A percentile compares a stretch with the other conserved stretches of the same genome.
These are phyloP conservation scores for Panzeria rudis DNA, from an alignment of 2,888 invertebrate species.

Conservation along the genomic window DNA sequence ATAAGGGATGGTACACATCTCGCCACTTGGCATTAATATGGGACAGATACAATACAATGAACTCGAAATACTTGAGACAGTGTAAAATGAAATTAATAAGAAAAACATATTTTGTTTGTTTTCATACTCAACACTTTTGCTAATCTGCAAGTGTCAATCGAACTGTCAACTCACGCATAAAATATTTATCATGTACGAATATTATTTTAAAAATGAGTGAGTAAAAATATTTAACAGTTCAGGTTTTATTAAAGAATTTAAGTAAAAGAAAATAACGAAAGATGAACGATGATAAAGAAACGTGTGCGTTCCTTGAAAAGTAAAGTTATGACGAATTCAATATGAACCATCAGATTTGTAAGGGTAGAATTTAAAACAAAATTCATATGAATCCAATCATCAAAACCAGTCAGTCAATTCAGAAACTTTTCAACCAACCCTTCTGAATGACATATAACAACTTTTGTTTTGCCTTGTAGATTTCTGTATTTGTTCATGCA, in stretches of 20 bases:
- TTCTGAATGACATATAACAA: slow-evolving; percentile 59
- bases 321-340: slow-evolving; percentile 23
- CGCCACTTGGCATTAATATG: slow-evolving; percentile 1
- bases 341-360: slow-evolving; percentile 41
- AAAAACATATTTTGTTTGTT: slow-evolving; percentile 75
- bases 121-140: slow-evolving; percentile 78
- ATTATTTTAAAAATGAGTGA: slow-evolving; percentile 8
- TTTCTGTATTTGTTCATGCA: not conserved
- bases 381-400: slow-evolving; percentile 71
- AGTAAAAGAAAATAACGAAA: slow-evolving; percentile 7
- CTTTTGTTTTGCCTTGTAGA: slow-evolving; percentile 28
- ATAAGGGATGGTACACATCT: slow-evolving; percentile 56
- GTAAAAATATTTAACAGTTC: slow-evolving; percentile 21
- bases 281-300: slow-evolving; percentile 33
- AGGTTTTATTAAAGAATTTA: slow-evolving; percentile 17
- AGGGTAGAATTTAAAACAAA: slow-evolving; percentile 49
- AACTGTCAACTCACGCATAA: slow-evolving; percentile 75
- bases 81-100: slow-evolving; percentile 79
- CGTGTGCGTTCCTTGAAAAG: slow-evolving; percentile 72
- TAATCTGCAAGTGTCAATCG: slow-evolving; percentile 82
- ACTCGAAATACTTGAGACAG: slow-evolving; percentile 49
- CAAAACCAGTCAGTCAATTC: slow-evolving; percentile 23
- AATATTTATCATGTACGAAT: slow-evolving; percentile 25
- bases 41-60: slow-evolving; percentile 33
- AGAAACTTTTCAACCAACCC: slow-evolving; percentile 59